Evolutionary conservation across 2,797 vertebrate species (phyloP).

Genomic region (Protosalanx chinensis): DNA sequence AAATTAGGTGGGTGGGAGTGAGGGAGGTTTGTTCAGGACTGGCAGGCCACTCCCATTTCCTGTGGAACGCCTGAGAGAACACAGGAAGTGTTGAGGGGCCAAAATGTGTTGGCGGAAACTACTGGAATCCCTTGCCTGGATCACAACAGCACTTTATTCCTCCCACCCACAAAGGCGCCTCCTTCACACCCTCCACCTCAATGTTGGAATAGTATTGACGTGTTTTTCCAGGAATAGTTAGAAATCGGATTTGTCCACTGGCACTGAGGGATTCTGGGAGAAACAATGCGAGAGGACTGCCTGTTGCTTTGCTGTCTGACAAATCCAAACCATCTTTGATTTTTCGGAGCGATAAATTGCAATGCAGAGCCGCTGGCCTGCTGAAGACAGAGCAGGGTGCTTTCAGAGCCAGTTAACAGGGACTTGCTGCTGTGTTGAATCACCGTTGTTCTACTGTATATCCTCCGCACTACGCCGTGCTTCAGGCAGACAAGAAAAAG

Average conservation of each 20-base stretch:
- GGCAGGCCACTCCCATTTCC: constrained; percentile 7
- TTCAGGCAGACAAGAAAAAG: background rate
- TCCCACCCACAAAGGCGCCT: background rate
- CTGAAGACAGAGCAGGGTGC: constrained; percentile 8
- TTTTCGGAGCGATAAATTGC: background rate
- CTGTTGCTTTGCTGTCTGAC: background rate
- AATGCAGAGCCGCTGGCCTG: constrained; percentile 1
- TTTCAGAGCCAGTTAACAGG: constrained; percentile 5
- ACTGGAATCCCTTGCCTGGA: constrained; percentile 19
- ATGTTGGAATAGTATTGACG: background rate
- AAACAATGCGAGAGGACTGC: constrained; percentile 1
- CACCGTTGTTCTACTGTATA: background rate
- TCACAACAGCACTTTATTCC: constrained; percentile 17
- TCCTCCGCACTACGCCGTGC: background rate
- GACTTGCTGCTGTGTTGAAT: constrained; percentile 16
- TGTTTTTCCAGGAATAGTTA: constrained; percentile 13
- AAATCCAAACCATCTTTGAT: constrained; percentile 11
- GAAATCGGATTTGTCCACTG: constrained; percentile 10
- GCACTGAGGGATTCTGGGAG: background rate
- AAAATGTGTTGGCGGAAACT: constrained; percentile 40
- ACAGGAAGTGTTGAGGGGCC: constrained; percentile 54
- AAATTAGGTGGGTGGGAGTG: constrained; percentile 37
- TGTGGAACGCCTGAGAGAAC: background rate
- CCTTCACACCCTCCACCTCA: background rate
- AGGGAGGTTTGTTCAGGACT: background rate